Percentiles rank a stretch among this genome's conserved stretches.
Evolutionary conservation across 2,888 invertebrate species (phyloP).

Genomic region (Drosophila maculinotata): DNA sequence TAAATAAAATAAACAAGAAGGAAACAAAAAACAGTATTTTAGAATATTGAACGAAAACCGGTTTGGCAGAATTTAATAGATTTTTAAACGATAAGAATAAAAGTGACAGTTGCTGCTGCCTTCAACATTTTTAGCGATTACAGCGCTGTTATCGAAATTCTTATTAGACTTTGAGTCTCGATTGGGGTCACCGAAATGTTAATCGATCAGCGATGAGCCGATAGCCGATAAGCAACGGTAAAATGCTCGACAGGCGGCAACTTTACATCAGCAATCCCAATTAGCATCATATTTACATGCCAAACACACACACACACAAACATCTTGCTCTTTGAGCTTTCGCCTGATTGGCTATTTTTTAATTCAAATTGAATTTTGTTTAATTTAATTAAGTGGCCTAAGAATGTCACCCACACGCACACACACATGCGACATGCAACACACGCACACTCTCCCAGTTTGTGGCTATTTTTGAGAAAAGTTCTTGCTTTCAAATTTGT

Average conservation of each 20-base stretch:
- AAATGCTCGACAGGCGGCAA: slow-evolving; percentile 1
- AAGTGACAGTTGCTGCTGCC: slow-evolving; percentile 20
- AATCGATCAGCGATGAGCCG: slow-evolving; percentile 35
- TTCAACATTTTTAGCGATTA: neutral
- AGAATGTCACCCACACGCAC: slow-evolving; percentile 48
- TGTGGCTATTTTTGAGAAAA: slow-evolving; percentile 47
- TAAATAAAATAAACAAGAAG: slow-evolving; percentile 10
- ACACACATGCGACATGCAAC: slow-evolving; percentile 16
- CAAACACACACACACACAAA: neutral
- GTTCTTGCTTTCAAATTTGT: slow-evolving; percentile 32
- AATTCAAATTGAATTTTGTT: slow-evolving; percentile 44
- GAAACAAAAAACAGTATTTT: slow-evolving; percentile 1
- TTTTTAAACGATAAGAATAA: slow-evolving; percentile 2
- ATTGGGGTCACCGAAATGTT: slow-evolving; percentile 31
- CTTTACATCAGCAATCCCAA: slow-evolving; percentile 27
- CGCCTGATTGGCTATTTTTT: slow-evolving; percentile 32
- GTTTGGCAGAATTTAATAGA: slow-evolving; percentile 7
- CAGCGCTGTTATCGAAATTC: neutral
- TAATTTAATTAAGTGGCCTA: slow-evolving; percentile 57
- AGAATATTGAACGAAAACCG: slow-evolving; percentile 13
- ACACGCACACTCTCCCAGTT: slow-evolving; percentile 20
- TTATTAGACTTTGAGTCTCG: slow-evolving; percentile 19
- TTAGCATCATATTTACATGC: slow-evolving; percentile 13
- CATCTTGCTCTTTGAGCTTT: slow-evolving; percentile 44
- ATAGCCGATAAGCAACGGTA: slow-evolving; percentile 36